Base-by-base conservation (phyloP, 2,113 vertebrate species). In the Scytalopus superciliaris region DNA sequence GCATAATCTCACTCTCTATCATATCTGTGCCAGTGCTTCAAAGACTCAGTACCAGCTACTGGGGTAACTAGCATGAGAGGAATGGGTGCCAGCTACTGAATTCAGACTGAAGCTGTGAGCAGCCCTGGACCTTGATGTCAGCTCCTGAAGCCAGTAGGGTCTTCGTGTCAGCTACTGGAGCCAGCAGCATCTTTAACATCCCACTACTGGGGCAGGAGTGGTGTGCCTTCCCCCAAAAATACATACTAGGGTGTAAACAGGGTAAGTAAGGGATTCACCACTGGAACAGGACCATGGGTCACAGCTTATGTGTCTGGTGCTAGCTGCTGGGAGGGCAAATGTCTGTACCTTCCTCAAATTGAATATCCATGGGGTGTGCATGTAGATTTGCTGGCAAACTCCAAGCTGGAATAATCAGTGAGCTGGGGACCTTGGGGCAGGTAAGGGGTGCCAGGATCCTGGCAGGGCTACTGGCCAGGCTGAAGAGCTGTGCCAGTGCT, bases 281-380 rank as follows among this genome's bases (percentile, higher is more conserved):
- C n/a, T 44, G 25, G 50, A 64, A 12, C 17, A 33, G 7, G 42
- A 35, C 25, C 7, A 5, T 5, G 2, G 11, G 25, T 57, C 24
- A 47, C 30, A 55, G 21, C 4, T 33, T 1, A 40, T 30, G 18
- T 13, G 1, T n/a, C 3, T 8, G 10, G 6, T 63, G 30, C 30
- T 4, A 1, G 64, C 56, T 45, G 12, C n/a, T 70, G 37, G 12
- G 55, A 8, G 2, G 25, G 7, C 0, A 4, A 40, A 17, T 39
- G 56, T 12, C 39, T 63, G 24, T 55, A 40, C 13, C 13, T 55
- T 60, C 21, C 10, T 33, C 31, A 67, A 13, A 39, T 9, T 1
- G 1, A 6, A 7, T 39, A 9, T 42, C 11, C 1, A 1, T 23
- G 7, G 9, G 5, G 2, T 18, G 5, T 39, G 4, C 2, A 3